These are phyloP conservation scores for Batillaria attramentaria DNA, from an alignment of 1,140 invertebrate species.

Conservation along the genomic window DNA sequence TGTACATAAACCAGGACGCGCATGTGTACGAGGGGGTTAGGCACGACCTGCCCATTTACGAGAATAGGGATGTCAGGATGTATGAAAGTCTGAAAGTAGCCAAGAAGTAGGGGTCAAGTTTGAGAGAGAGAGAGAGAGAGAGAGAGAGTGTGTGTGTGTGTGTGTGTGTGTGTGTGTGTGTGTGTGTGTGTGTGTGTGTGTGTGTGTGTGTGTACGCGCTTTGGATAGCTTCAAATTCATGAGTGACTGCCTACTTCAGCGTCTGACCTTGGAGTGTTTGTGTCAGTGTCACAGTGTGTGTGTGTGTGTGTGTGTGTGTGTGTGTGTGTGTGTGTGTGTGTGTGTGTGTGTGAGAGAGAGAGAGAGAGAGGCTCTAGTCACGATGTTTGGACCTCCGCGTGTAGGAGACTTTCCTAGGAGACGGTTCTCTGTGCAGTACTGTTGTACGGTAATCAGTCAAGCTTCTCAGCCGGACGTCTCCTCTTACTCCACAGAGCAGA, in stretches of 20 bases:
- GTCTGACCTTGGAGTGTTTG: not conserved
- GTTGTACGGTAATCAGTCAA: too few relatives aligned
- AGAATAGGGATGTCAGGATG: not conserved
- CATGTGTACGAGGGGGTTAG: not conserved
- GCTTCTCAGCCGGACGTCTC: too few relatives aligned
- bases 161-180: not conserved
- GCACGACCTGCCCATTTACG: not conserved
- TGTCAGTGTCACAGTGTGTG: not conserved
- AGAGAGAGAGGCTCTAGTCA: not conserved
- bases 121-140: constrained; percentile 2
- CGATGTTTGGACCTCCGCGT: too few relatives aligned
- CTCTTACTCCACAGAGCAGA: too few relatives aligned
- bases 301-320: not conserved
- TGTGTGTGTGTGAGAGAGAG: not conserved
- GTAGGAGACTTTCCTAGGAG: too few relatives aligned
- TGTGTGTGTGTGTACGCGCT: not conserved
- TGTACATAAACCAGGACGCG: constrained; percentile 12
- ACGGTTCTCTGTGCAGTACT: too few relatives aligned
- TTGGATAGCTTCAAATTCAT: not conserved
- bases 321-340: not conserved
- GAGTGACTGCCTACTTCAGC: not conserved
- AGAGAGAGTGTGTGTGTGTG: constrained; percentile 2
- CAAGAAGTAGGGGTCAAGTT: not conserved
- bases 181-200: not conserved
- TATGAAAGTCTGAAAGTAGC: not conserved